Conservation (phyloP, 1,140 invertebrate species). For the Paraescarpia echinospica region DNA sequence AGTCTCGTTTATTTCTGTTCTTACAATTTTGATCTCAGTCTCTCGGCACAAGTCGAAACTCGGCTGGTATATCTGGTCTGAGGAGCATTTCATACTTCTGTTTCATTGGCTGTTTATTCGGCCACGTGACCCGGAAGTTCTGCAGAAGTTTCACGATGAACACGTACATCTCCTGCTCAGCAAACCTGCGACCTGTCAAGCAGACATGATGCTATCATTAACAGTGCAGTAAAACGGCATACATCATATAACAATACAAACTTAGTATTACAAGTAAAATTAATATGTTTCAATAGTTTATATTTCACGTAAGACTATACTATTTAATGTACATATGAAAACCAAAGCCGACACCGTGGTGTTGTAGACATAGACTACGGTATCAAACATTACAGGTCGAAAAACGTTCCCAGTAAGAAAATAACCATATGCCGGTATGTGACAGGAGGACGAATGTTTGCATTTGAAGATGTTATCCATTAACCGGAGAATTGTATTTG, state of each 20-base stretch:
- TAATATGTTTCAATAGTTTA: too few relatives aligned
- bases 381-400: too few relatives aligned
- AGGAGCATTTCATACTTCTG: conserved; percentile 51
- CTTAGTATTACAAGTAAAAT: too few relatives aligned
- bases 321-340: too few relatives aligned
- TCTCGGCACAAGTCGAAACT: conserved; percentile 36
- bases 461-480: background rate
- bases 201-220: background rate
- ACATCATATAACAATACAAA: too few relatives aligned
- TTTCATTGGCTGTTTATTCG: conserved; percentile 37
- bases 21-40: background rate
- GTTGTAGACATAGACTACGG: too few relatives aligned
- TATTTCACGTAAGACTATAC: too few relatives aligned
- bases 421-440: too few relatives aligned
- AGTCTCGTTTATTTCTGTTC: conserved; percentile 20
- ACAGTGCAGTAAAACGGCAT: background rate
- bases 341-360: too few relatives aligned
- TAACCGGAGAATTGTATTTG: background rate
- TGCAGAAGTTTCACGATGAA: conserved; percentile 58
- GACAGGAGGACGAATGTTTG: too few relatives aligned
- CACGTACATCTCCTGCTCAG: conserved; percentile 58
- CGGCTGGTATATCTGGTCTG: conserved; percentile 44
- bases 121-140: conserved; percentile 54
- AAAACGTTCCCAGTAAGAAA: too few relatives aligned
- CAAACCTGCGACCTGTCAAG: conserved; percentile 54